Conservation (phyloP, 2,797 vertebrate genomes). For the Brachyrhaphis roseni region DNA sequence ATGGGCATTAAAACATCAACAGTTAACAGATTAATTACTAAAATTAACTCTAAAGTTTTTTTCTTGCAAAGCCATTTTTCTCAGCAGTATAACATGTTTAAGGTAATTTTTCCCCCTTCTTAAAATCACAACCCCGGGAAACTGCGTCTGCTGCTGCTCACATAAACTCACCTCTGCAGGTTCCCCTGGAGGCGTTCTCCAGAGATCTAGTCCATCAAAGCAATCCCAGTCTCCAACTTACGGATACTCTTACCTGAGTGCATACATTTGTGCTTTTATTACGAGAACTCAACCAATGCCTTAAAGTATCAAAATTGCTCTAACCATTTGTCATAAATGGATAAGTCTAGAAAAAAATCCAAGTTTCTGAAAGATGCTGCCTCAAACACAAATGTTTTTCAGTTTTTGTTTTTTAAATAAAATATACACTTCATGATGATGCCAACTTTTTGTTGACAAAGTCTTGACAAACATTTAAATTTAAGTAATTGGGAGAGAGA, state of each 20-base stretch:
- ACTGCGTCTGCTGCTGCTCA: background rate
- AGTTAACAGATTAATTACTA: background rate
- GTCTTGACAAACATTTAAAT: background rate
- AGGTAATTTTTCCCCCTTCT: background rate
- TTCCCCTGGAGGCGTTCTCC: background rate
- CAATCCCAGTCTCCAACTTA: background rate
- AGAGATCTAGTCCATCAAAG: constrained; percentile 1
- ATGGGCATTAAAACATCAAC: background rate
- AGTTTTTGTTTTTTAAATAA: background rate
- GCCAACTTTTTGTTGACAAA: background rate
- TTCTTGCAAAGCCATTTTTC: background rate
- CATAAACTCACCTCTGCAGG: background rate
- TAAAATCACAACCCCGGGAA: background rate
- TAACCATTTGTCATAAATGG: background rate
- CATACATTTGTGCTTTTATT: background rate
- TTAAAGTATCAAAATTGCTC: background rate
- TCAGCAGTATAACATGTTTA: background rate
- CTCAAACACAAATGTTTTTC: background rate
- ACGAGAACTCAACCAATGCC: background rate
- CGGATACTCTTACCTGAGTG: background rate
- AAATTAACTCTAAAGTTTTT: background rate
- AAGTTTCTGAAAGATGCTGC: background rate
- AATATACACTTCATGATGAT: background rate
- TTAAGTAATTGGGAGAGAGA: background rate
- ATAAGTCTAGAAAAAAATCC: background rate